Conservation (phyloP, 2,113 vertebrate genomes). For the Hylia prasina region DNA sequence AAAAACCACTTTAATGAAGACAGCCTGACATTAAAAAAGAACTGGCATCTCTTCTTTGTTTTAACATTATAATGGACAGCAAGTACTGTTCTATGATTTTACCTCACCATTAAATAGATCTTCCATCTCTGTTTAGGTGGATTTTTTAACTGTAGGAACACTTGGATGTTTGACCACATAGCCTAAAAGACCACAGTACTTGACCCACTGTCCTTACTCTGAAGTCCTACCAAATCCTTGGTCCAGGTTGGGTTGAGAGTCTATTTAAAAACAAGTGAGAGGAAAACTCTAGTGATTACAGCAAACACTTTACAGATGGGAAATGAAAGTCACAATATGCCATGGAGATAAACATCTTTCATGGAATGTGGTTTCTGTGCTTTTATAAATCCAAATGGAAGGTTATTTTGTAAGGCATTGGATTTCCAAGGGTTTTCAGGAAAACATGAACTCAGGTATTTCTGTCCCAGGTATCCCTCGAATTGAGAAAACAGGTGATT, state of each 20-base stretch:
- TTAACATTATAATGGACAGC: background rate
- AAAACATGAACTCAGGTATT: background rate
- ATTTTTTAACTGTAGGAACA: background rate
- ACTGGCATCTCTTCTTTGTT: background rate
- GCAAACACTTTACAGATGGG: background rate
- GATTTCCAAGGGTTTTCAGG: background rate
- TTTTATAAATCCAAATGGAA: background rate
- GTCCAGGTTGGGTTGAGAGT: background rate
- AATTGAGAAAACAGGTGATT: background rate
- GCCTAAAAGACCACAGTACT: background rate
- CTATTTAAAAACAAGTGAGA: background rate
- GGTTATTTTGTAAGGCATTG: background rate
- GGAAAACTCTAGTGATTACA: background rate
- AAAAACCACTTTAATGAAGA: background rate
- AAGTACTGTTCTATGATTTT: background rate
- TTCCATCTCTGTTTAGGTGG: background rate
- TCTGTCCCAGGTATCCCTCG: background rate
- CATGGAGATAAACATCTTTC: background rate
- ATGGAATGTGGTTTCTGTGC: background rate
- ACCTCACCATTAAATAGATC: background rate
- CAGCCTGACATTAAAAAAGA: background rate
- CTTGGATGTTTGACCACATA: background rate
- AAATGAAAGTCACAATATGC: background rate
- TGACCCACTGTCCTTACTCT: background rate
- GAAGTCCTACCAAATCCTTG: background rate